Evolutionary conservation across 1,140 invertebrate species (phyloP).

Genomic region (Saccostrea echinata): DNA sequence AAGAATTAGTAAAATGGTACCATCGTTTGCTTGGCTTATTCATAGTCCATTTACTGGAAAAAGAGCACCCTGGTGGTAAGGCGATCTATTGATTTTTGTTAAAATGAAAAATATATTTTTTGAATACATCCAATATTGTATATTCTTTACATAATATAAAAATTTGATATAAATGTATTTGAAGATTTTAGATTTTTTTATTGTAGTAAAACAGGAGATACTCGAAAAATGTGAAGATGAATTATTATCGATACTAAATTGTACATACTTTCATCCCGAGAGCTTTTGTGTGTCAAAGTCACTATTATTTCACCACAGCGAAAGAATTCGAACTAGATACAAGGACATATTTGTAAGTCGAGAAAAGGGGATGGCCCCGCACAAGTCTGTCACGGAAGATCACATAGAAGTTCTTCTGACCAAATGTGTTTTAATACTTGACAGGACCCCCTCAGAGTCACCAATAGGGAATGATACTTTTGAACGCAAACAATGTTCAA

Average conservation of each 20-base stretch:
- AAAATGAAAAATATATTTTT: too few species aligned
- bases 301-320: background rate
- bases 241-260: background rate
- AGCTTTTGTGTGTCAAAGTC: background rate
- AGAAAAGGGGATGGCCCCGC: background rate
- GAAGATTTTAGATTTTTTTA: background rate
- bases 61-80: background rate
- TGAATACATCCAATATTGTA: too few species aligned
- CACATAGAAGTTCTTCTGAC: background rate
- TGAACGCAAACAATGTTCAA: slow-evolving; percentile 8
- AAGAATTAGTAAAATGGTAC: background rate
- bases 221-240: background rate
- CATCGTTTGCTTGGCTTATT: background rate
- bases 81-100: too few species aligned
- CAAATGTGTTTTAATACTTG: background rate
- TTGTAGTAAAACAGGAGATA: background rate
- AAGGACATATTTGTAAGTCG: background rate
- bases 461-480: background rate
- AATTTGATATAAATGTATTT: background rate
- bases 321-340: background rate
- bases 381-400: background rate
- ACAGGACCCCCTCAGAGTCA: background rate
- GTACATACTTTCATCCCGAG: background rate
- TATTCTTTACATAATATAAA: background rate
- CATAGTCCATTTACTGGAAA: background rate